Evolutionary conservation across 2,888 invertebrate species (phyloP), one percentile per base, ranked within the genome.

Genomic region (Lutraria lutraria): DNA sequence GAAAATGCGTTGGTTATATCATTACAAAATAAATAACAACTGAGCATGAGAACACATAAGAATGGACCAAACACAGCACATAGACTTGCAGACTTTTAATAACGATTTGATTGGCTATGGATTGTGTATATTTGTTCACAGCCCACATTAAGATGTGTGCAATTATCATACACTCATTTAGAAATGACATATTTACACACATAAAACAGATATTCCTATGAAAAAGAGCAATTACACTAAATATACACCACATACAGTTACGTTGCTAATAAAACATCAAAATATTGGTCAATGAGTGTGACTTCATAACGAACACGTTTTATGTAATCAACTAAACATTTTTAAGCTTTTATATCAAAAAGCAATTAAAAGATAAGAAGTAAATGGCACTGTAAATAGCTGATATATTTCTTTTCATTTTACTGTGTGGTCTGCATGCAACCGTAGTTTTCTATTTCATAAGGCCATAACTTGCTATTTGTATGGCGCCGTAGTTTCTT

Each of bases 401-500:
- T 76, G 16, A 76, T 31, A 31, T 10, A 76, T 76, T 76, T 34
- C 76, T 76, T 76, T 76, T 19, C 76, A 76, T 34, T 25, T n/a
- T 60, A 60, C 60, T 88, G 87, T 88, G 87, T 88, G 87, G 87
- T 80, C 87, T 43, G 16, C 53, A 31, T 54, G 25, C 56, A 79
- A 34, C 10, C 29, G 60, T 31, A 76, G 16, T 31, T 80, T 12
- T 34, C 60, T 25, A 56, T 34, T 60, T 85, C 52, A 43, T 34
- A 34, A 43, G 25, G 87, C 63, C 56, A 88, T 84, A 80, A 83
- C 3, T 80, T 88, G 80, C 83, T 80, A 88, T 56, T 54, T 88
- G 54, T 16, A 79, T 76, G 92, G 92, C 92, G 92, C 92, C 92
- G 85, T 52, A 79, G 68, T 80, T 87, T 79, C 83, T 86, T 84